Evolutionary conservation across 2,888 invertebrate species (phyloP).

Genomic region (Leistus spinibarbis): DNA sequence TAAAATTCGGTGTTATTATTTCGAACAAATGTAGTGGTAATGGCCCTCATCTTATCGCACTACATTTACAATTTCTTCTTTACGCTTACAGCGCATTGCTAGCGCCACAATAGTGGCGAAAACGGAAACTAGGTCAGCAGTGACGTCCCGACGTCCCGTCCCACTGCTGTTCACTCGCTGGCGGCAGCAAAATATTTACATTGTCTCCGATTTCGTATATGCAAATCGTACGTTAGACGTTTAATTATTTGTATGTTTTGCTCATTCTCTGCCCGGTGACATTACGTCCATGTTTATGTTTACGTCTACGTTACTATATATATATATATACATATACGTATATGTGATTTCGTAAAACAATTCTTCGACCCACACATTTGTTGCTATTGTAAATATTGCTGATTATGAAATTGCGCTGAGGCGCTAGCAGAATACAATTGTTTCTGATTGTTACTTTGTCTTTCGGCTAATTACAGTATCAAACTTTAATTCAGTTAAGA

Average conservation of each 20-base stretch:
- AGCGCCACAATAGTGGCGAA: not conserved
- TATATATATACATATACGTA: not conserved
- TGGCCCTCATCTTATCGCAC: too few species aligned
- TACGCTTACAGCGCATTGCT: not conserved
- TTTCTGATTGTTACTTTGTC: too few species aligned
- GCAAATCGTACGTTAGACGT: constrained; percentile 5
- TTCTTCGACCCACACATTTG: too few species aligned
- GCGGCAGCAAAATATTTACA: constrained; percentile 3
- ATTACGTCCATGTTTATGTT: not conserved
- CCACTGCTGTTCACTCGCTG: not conserved
- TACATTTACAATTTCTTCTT: not conserved
- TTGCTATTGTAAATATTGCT: too few species aligned
- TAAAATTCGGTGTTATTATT: too few species aligned
- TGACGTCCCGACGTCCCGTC: too few species aligned
- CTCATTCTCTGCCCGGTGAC: not conserved
- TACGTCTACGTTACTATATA: not conserved
- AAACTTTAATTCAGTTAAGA: too few species aligned
- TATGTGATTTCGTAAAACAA: not conserved
- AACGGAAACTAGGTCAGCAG: not conserved
- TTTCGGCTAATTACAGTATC: too few species aligned
- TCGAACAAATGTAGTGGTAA: too few species aligned
- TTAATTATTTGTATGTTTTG: constrained; percentile 13
- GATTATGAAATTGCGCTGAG: too few species aligned
- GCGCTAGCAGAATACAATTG: too few species aligned
- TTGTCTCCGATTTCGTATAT: constrained; percentile 9